Evolutionary conservation across 1,140 invertebrate species (phyloP).

Genomic region (Nebria ingens): DNA sequence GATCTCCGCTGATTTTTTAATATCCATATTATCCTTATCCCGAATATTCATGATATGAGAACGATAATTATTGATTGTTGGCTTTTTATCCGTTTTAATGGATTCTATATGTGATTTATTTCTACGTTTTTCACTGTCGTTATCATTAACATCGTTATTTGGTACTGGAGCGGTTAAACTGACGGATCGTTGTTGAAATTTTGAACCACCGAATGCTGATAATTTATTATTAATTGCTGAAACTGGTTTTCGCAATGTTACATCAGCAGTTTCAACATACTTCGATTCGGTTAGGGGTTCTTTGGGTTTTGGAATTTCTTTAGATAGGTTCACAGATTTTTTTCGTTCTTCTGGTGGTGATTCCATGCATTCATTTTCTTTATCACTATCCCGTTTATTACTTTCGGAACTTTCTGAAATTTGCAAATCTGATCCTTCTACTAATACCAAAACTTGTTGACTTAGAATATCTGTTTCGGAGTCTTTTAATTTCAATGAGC

Average conservation of each 20-base stretch:
- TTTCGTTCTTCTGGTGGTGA: constrained; percentile 31
- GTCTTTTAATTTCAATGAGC: constrained; percentile 65
- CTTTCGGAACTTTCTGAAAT: constrained; percentile 17
- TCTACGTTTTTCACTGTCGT: constrained; percentile 14
- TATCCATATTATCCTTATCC: neutral
- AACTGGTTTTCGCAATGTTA: constrained; percentile 19
- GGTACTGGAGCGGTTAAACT: constrained; percentile 22
- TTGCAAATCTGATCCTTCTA: constrained; percentile 27
- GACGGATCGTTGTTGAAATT: constrained; percentile 19
- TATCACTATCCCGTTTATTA: constrained; percentile 51
- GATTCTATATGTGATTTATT: constrained; percentile 17
- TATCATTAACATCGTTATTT: constrained; percentile 18
- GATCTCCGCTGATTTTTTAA: neutral
- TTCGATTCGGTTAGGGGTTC: constrained; percentile 37
- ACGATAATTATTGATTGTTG: constrained; percentile 17
- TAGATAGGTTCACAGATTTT: constrained; percentile 29
- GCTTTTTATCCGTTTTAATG: constrained; percentile 18
- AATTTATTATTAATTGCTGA: constrained; percentile 15
- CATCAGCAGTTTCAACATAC: constrained; percentile 23
- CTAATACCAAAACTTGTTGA: constrained; percentile 39
- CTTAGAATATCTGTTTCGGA: constrained; percentile 45
- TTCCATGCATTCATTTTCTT: constrained; percentile 47
- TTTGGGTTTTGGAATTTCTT: constrained; percentile 24
- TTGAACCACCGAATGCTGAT: constrained; percentile 4
- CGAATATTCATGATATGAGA: constrained; percentile 9